Conservation (phyloP, 1,140 invertebrate species). For the Diabrotica undecimpunctata region DNA sequence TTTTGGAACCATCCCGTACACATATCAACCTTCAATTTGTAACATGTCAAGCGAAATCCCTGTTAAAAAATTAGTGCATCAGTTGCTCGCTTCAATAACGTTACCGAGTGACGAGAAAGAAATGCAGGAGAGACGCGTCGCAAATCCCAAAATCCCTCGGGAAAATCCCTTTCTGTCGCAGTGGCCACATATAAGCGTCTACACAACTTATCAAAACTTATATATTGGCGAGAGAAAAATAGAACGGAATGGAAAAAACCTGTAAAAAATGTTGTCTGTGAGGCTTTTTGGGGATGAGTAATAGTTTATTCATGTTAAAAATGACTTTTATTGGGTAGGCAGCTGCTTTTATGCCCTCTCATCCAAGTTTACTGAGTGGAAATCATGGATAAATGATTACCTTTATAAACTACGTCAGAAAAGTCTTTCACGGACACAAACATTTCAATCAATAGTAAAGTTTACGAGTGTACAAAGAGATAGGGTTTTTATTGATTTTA, state of each 20-base stretch:
- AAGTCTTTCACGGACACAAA: too few species aligned
- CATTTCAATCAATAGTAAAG: too few species aligned
- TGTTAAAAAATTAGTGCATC: slow-evolving; percentile 25
- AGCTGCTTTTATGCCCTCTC: neutral
- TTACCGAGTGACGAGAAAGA: slow-evolving; percentile 17
- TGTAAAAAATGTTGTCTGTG: neutral
- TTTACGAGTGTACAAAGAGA: too few species aligned
- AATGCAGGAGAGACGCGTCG: slow-evolving; percentile 26
- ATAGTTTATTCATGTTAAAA: slow-evolving; percentile 1
- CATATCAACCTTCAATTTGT: slow-evolving; percentile 24
- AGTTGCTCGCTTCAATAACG: slow-evolving; percentile 22
- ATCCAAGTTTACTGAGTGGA: neutral
- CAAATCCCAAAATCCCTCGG: slow-evolving; percentile 28
- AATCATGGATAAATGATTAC: neutral
- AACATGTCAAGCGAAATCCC: slow-evolving; percentile 21
- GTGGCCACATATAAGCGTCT: slow-evolving; percentile 29
- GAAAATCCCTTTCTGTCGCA: slow-evolving; percentile 24
- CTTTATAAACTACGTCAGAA: too few species aligned
- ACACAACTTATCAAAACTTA: slow-evolving; percentile 31
- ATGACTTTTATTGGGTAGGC: neutral
- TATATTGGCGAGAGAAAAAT: neutral
- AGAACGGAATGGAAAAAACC: neutral
- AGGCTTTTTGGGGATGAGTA: neutral
- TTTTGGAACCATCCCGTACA: too few species aligned
- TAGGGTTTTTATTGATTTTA: too few species aligned